Evolutionary conservation across 2,797 vertebrate genomes (phyloP).

Genomic region (Molossus molossus): DNA sequence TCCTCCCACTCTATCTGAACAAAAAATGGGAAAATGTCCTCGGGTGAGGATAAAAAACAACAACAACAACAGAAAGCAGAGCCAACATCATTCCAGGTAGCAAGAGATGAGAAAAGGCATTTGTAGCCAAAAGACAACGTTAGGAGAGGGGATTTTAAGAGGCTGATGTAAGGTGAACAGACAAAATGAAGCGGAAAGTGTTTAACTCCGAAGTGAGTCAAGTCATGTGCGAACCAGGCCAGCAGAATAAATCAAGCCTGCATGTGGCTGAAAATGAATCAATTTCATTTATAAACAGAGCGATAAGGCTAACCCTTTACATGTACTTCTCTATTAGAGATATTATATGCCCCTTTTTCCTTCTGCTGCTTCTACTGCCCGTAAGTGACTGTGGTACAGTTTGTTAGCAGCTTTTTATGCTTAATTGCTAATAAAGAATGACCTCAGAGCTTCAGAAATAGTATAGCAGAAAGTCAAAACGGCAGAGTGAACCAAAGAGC

Average conservation of each 20-base stretch:
- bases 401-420: conserved; percentile 20
- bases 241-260: neutral
- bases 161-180: neutral
- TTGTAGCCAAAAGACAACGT: conserved; percentile 23
- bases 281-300: neutral
- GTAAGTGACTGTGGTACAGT: neutral
- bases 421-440: conserved; percentile 36
- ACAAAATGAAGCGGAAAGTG: neutral
- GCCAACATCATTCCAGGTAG: neutral
- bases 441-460: neutral
- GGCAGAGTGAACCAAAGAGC: neutral
- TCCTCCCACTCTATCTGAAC: too few species aligned
- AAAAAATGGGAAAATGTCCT: too few species aligned
- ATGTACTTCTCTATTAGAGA: neutral
- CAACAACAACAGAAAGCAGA: neutral
- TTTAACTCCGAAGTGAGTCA: neutral
- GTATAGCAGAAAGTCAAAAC: neutral
- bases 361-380: neutral
- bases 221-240: neutral
- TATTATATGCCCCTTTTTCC: neutral
- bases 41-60: too few species aligned
- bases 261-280: neutral
- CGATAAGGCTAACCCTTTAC: neutral
- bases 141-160: neutral
- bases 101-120: neutral